phyloP scores from a whole-genome alignment of 2,888 invertebrate genomes.

The Drosophila tanythrix region DNA sequence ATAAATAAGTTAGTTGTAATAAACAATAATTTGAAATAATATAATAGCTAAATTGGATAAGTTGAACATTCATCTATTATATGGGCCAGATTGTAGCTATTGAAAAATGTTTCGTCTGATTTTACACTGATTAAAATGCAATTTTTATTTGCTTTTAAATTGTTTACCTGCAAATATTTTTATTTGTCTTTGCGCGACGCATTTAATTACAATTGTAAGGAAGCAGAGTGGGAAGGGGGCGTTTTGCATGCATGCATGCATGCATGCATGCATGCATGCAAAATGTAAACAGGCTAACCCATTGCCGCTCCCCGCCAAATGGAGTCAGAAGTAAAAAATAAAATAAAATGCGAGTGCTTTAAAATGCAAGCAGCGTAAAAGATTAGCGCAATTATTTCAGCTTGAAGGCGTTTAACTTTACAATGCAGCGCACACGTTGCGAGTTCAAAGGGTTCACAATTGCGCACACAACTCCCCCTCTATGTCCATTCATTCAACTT shows the following conservation, averaged over 20 bases:
- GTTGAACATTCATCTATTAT: not conserved
- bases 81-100: slow-evolving; percentile 8
- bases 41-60: not conserved
- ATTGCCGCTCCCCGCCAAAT: not conserved
- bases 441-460: slow-evolving; percentile 76
- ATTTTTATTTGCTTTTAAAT: slow-evolving; percentile 55
- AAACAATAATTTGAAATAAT: not conserved
- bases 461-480: slow-evolving; percentile 2
- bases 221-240: slow-evolving; percentile 20
- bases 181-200: slow-evolving; percentile 48
- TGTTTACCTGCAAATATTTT: slow-evolving; percentile 48
- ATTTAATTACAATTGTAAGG: slow-evolving; percentile 61
- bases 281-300: slow-evolving; percentile 45
- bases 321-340: slow-evolving; percentile 12
- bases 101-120: slow-evolving; percentile 13
- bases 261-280: slow-evolving; percentile 63
- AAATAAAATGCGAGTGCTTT: slow-evolving; percentile 63
- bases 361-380: slow-evolving; percentile 83
- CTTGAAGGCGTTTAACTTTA: slow-evolving; percentile 65
- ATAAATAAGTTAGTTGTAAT: not conserved
- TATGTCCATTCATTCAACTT: slow-evolving; percentile 38
- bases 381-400: slow-evolving; percentile 79
- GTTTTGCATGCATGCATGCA: slow-evolving; percentile 57
- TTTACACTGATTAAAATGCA: slow-evolving; percentile 48
- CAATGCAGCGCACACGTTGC: slow-evolving; percentile 53